Evolutionary conservation across 2,888 invertebrate species (phyloP), one percentile per base, ranked within the genome.

Genomic region (Chymomyza procnemis): DNA sequence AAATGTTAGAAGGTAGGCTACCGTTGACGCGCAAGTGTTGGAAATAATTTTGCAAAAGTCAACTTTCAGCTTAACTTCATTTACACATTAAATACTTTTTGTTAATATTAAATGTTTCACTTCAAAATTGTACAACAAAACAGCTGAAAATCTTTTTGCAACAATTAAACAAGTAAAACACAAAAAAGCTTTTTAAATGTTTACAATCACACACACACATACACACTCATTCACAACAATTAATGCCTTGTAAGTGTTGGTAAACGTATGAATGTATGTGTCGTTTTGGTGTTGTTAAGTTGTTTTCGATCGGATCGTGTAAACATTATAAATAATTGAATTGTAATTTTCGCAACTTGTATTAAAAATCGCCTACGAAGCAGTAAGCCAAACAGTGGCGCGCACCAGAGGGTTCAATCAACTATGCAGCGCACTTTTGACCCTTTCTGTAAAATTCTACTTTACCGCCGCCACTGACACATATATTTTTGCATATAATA

Each of bases 261-360:
- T 9, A 19, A 14, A 18, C 18, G 16, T 50, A 18, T 48, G 48
- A 12, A 16, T 48, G 48, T 18, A 16, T 48, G 48, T 50, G 50
- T 12, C 4, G 50, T 50, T 8, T 18, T 14, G 16, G 18, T 18
- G 48, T 18, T 19, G 54, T 18, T 4, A 54, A 21, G 8, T 54
- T 54, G 21, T 48, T 67, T 62, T 16, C 34, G 46, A 50, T 26
- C 69, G 16, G 30, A 3, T 60, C 64, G 60, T 67, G 73, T 64
- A 71, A 71, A 74, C 69, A 78, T 63, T 57, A 58, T 6, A 61
- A 66, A 70, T 65, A 64, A 75, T 78, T 55, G 74, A 69, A 69
- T 63, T 67, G 74, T 58, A 62, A 71, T 60, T 60, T 71, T 54
- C 21, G 26, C 55, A 47, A 12, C 47, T 26, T 46, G 48, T 47